These are phyloP conservation scores for Diplodus puntazzo DNA, from an alignment of 2,797 vertebrate species.

Conservation along the genomic window DNA sequence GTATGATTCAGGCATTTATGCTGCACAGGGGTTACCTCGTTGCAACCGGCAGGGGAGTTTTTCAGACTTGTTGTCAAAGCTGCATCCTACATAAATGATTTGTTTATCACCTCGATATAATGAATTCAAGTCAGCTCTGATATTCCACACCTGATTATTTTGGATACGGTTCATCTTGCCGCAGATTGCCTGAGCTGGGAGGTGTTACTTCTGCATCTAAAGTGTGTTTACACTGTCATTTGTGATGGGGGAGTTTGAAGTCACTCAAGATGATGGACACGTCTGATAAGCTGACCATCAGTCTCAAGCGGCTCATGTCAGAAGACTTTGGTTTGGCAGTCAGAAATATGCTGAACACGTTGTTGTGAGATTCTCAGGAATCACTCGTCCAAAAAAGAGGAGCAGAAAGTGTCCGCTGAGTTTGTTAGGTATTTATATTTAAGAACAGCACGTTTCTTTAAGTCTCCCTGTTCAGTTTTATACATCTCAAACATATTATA, in stretches of 20 bases:
- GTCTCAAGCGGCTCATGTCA: conserved; percentile 4
- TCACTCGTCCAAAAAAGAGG: background rate
- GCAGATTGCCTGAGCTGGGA: conserved; percentile 6
- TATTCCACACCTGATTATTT: conserved; percentile 5
- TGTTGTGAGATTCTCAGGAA: background rate
- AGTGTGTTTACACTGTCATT: conserved; percentile 14
- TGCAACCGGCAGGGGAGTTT: background rate
- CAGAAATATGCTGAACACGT: conserved; percentile 9
- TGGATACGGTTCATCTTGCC: background rate
- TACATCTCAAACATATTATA: too few species aligned
- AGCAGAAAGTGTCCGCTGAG: conserved; percentile 6
- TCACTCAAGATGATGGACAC: conserved; percentile 14
- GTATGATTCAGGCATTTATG: conserved; percentile 5
- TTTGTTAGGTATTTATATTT: background rate
- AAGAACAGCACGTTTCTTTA: background rate
- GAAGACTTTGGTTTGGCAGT: conserved; percentile 17
- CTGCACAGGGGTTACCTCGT: background rate
- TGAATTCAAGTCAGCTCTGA: background rate
- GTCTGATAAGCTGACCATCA: conserved; percentile 7
- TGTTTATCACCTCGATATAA: background rate
- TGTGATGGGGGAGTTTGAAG: conserved; percentile 21
- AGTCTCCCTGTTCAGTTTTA: background rate
- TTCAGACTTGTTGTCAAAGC: background rate
- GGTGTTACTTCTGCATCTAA: conserved; percentile 7
- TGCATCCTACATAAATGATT: background rate